A percentile compares a stretch with the other conserved stretches of the same genome.
Evolutionary conservation across 2,888 invertebrate species (phyloP).

Genomic region (Lapara coniferarum): DNA sequence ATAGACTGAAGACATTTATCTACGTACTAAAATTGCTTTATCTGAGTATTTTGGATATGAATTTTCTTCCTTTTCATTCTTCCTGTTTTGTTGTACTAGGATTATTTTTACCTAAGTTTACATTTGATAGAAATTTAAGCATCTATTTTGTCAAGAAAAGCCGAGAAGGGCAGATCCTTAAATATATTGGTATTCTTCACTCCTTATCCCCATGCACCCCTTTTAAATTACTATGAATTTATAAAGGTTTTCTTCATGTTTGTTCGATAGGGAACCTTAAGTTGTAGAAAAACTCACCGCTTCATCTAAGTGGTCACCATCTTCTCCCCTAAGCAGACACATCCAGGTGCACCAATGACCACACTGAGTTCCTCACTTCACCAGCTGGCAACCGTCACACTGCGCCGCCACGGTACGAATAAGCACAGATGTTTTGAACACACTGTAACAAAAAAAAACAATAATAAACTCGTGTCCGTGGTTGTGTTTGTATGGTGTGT

Average conservation of each 20-base stretch:
- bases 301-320: conserved; percentile 68
- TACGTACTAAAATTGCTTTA: no score
- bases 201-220: no score
- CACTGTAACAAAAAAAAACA: conserved; percentile 81
- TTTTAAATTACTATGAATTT: no score
- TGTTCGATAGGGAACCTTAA: no score
- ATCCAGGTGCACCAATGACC: conserved; percentile 66
- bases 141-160: background rate
- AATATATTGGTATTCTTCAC: background rate
- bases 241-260: no score
- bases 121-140: no score
- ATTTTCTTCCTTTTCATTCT: no score
- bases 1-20: no score
- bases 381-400: conserved; percentile 34
- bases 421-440: conserved; percentile 76
- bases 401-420: conserved; percentile 55
- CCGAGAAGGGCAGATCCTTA: background rate
- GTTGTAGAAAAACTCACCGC: conserved; percentile 58
- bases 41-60: no score
- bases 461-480: conserved; percentile 71
- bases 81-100: no score
- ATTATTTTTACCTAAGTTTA: no score
- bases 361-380: conserved; percentile 47
- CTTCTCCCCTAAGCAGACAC: conserved; percentile 78
- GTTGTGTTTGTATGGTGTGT: conserved; percentile 49